Evolutionary conservation across 2,888 invertebrate species (phyloP).

Genomic region (Tuberolachnus salignus): DNA sequence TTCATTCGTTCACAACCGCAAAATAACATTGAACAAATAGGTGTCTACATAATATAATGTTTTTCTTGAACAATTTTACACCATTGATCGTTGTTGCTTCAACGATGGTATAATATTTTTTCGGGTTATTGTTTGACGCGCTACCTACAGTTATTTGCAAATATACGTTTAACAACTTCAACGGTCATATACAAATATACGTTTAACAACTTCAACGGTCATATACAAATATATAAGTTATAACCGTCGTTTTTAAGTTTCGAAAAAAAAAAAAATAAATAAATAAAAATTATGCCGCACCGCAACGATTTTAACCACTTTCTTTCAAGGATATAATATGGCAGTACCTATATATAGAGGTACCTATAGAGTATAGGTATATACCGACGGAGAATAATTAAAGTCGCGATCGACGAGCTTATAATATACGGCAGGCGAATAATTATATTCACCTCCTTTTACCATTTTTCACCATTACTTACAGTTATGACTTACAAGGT

Average conservation of each 20-base stretch:
- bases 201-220: background rate
- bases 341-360: background rate
- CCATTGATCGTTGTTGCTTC: background rate
- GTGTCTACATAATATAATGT: background rate
- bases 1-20: constrained; percentile 16
- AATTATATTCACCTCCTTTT: constrained; percentile 3
- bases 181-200: constrained; percentile 1
- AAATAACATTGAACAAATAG: constrained; percentile 20
- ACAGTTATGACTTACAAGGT: background rate
- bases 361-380: too few relatives aligned
- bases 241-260: constrained; percentile 7
- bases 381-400: constrained; percentile 5
- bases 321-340: constrained; percentile 23
- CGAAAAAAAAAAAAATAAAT: too few relatives aligned
- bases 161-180: background rate
- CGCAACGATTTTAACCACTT: constrained; percentile 24
- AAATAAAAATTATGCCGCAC: background rate
- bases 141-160: constrained; percentile 10
- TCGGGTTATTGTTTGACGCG: constrained; percentile 15
- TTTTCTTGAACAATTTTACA: constrained; percentile 3
- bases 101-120: background rate
- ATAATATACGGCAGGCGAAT: too few relatives aligned
- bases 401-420: constrained; percentile 2
- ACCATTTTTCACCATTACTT: constrained; percentile 1
- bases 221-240: constrained; percentile 15